Base-by-base conservation (phyloP, 2,888 invertebrate species). In the Drosophila hamatofila region DNA sequence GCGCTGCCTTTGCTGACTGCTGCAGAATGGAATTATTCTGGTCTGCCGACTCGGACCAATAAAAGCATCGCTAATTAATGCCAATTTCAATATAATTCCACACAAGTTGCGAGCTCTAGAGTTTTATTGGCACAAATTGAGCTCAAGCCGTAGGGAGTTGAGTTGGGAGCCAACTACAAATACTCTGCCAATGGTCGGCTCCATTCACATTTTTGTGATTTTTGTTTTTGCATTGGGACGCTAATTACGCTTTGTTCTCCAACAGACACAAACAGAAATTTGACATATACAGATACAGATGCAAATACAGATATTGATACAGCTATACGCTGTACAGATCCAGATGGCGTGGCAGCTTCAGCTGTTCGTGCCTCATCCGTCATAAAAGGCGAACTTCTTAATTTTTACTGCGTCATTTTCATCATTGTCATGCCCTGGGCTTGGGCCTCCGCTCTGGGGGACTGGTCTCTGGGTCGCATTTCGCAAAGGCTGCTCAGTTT, bases 371-470 rank as follows among this genome's bases (percentile, higher is more conserved):
- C 87, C 88, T 90, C 91, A 91, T 91, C 91, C 90, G 91, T 91
- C 91, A 91, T 90, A 91, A 90, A 78, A 89, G 80, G 80, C 88
- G 87, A 89, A 91, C 90, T 90, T 90, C 89, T 91, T 88, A 88
- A 91, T 90, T 91, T 90, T 78, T 81, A 90, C 91, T 81, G 80
- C 88, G 91, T 91, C 91, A 91, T 91, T 89, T 89, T 90, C 89
- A 86, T 85, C 82, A 80, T 81, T 85, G 84, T 85, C 83, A 78
- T 89, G 83, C 80, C 79, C 77, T 70, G 72, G 77, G 71, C 71
- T 62, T 65, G 63, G 65, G 70, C 67, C 69, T 52, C 46, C 30
- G 56, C 73, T 60, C 61, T 42, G 44, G 64, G 67, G 55, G 63
- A 54, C 58, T 66, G 55, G 66, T 56, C 63, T 58, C 37, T 68